phyloP scores from a whole-genome alignment of 1,140 invertebrate species.

The Dinoponera quadriceps region DNA sequence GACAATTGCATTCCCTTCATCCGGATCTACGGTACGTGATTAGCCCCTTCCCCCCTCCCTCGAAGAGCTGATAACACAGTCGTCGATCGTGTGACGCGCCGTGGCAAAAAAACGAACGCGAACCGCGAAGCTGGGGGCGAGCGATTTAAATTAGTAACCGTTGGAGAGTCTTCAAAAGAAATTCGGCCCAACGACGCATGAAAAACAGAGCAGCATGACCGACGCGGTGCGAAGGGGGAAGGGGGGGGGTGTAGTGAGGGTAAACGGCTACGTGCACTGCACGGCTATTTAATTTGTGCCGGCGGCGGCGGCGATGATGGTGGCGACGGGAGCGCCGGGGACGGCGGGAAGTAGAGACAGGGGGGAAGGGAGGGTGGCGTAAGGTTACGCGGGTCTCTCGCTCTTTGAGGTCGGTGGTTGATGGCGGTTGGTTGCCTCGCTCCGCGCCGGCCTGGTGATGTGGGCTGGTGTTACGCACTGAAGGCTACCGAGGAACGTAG shows the following conservation, averaged over 20 bases:
- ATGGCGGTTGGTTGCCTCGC: slow-evolving; percentile 60
- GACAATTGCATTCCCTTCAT: too few relatives aligned
- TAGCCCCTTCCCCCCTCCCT: not conserved
- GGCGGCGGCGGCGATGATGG: slow-evolving; percentile 53
- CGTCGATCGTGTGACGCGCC: not conserved
- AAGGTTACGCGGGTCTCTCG: slow-evolving; percentile 69
- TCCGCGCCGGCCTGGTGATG: slow-evolving; percentile 40
- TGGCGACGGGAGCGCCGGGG: slow-evolving; percentile 12
- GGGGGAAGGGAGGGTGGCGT: slow-evolving; percentile 41
- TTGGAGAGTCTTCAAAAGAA: slow-evolving; percentile 34
- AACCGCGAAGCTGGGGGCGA: not conserved
- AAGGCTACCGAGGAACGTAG: slow-evolving; percentile 51
- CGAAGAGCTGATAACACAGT: not conserved
- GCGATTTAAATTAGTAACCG: slow-evolving; percentile 49
- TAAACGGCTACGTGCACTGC: slow-evolving; percentile 67
- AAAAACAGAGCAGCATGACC: slow-evolving; percentile 25
- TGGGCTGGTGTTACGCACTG: slow-evolving; percentile 55
- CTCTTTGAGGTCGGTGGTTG: slow-evolving; percentile 76
- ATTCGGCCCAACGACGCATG: slow-evolving; percentile 27
- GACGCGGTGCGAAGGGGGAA: not conserved
- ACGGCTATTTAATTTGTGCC: slow-evolving; percentile 77
- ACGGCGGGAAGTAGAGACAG: not conserved
- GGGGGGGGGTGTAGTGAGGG: slow-evolving; percentile 14
- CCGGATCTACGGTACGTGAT: too few relatives aligned
- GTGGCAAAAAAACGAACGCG: not conserved